Evolutionary conservation across 2,888 invertebrate genomes (phyloP).

Genomic region (Ischnura elegans): DNA sequence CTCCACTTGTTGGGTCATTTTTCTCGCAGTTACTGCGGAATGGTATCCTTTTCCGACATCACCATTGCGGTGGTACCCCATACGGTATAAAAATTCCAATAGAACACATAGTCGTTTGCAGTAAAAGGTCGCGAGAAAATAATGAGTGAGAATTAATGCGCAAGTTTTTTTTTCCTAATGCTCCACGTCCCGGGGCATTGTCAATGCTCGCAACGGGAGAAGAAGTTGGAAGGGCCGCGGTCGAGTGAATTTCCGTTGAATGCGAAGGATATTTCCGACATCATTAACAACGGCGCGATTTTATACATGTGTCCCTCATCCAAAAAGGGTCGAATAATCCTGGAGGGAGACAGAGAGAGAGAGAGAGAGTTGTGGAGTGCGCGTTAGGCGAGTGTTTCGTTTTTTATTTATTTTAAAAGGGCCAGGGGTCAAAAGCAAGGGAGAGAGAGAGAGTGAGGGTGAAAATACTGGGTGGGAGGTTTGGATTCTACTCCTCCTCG

Average conservation of each 20-base stretch:
- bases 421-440: background rate
- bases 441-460: background rate
- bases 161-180: no score
- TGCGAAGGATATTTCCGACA: background rate
- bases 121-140: no score
- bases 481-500: background rate
- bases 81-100: no score
- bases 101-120: no score
- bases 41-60: no score
- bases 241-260: background rate
- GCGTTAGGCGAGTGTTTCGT: background rate
- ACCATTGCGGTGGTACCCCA: no score
- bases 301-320: background rate
- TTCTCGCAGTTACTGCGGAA: no score
- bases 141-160: no score
- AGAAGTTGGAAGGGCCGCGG: background rate
- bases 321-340: background rate
- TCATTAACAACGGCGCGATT: slow-evolving; percentile 22
- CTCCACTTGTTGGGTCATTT: no score
- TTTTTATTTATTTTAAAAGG: no score
- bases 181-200: no score
- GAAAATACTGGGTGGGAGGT: background rate
- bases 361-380: background rate
- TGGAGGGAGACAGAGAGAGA: background rate
- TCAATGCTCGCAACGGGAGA: background rate